Evolutionary conservation across 2,888 invertebrate species (phyloP).

Genomic region (Petrophora chlorosata): DNA sequence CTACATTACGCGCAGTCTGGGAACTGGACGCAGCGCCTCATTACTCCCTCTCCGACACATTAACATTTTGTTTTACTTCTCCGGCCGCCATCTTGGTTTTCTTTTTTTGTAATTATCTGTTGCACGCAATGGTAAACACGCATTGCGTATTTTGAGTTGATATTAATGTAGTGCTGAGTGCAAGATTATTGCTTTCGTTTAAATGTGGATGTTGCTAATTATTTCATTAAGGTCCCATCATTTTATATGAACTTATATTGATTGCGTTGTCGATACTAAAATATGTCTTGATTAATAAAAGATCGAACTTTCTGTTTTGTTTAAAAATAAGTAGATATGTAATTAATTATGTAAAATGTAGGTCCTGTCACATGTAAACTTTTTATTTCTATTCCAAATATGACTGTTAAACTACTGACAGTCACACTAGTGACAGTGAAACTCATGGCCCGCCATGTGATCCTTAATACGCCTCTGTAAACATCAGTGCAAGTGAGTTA

Average conservation of each 20-base stretch:
- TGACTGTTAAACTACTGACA: no score
- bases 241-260: background rate
- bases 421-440: no score
- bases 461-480: slow-evolving; percentile 1
- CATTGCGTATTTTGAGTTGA: slow-evolving; percentile 1
- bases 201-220: background rate
- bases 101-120: slow-evolving; percentile 22
- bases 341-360: no score
- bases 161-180: background rate
- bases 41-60: slow-evolving; percentile 33
- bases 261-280: background rate
- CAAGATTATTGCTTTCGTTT: background rate
- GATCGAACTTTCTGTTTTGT: no score
- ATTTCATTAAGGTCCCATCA: background rate
- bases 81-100: slow-evolving; percentile 16
- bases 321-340: no score
- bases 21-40: slow-evolving; percentile 26
- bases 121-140: slow-evolving; percentile 9
- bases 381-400: no score
- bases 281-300: no score
- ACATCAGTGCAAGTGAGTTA: background rate
- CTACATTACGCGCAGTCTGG: background rate
- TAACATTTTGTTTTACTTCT: slow-evolving; percentile 43
- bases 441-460: no score
- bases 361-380: no score